Conservation (phyloP, 2,888 invertebrate genomes). For the Trissonchulus latispiculum region DNA sequence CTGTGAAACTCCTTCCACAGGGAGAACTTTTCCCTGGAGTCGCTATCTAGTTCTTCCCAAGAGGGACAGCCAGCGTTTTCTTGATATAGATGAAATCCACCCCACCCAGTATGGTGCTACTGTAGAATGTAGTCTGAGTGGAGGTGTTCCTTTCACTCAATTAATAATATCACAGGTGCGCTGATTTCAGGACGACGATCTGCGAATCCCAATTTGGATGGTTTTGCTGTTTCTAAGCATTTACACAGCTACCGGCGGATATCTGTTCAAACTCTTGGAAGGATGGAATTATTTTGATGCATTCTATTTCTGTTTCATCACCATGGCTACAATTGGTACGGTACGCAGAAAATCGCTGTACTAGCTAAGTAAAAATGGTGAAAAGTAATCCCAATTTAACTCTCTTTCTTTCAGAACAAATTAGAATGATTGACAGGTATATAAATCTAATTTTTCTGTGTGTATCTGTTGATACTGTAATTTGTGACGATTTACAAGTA, state of each 20-base stretch:
- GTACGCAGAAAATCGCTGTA: too few species aligned
- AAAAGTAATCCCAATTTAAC: too few species aligned
- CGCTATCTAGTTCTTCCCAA: too few species aligned
- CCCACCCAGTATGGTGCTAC: too few species aligned
- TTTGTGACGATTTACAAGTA: conserved; percentile 24
- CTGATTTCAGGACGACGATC: conserved; percentile 14
- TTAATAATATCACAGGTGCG: too few species aligned
- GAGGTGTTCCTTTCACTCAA: too few species aligned
- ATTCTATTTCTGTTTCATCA: conserved; percentile 22
- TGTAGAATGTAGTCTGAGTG: too few species aligned
- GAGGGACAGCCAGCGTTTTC: too few species aligned
- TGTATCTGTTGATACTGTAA: conserved; percentile 8
- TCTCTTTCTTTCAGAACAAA: conserved; percentile 12
- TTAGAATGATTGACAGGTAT: not conserved
- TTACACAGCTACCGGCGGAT: conserved; percentile 17
- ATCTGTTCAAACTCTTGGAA: conserved; percentile 9
- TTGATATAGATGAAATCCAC: too few species aligned
- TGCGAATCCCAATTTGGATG: conserved; percentile 1
- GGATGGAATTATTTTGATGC: conserved; percentile 19
- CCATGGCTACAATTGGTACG: conserved; percentile 20
- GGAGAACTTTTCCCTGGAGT: too few species aligned
- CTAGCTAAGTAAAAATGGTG: too few species aligned
- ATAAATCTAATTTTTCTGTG: not conserved
- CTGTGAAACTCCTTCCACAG: too few species aligned
- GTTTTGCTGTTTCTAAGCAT: conserved; percentile 11